Percentiles rank a stretch among this genome's conserved stretches.
phyloP scores from a whole-genome alignment of 2,113 vertebrate genomes.

The Balaeniceps rex region DNA sequence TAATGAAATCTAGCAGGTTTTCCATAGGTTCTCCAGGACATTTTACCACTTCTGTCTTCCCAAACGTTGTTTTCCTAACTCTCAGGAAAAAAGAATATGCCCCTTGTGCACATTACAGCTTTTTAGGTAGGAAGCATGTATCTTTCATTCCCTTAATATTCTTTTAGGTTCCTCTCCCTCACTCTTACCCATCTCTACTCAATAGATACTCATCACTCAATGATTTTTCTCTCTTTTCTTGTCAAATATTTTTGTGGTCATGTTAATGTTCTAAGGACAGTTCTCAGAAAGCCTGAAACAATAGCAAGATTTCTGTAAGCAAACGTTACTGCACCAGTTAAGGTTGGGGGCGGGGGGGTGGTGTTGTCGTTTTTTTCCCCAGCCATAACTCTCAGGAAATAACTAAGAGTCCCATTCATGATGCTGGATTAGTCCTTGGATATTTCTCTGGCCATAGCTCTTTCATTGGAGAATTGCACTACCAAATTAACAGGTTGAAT shows the following conservation, averaged over 20 bases:
- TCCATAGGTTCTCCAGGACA: neutral
- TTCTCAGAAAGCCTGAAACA: neutral
- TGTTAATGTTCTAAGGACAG: neutral
- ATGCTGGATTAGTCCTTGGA: neutral
- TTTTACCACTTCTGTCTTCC: neutral
- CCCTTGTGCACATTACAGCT: neutral
- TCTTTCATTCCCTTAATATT: neutral
- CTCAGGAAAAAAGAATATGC: neutral
- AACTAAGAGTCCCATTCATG: neutral
- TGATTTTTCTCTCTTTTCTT: neutral
- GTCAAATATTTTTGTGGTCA: neutral
- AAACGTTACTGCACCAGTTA: neutral
- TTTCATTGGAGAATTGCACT: neutral
- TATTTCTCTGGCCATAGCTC: neutral
- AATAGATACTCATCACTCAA: neutral
- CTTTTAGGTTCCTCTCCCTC: neutral
- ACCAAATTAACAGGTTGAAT: neutral
- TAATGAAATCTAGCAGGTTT: neutral
- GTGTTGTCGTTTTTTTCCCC: too few species aligned
- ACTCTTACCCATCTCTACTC: neutral
- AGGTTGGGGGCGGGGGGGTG: neutral
- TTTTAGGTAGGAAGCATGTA: neutral
- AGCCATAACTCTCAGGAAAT: neutral
- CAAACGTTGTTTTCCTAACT: neutral
- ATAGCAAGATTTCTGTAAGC: neutral